Evolutionary conservation across 2,113 vertebrate genomes (phyloP).

Genomic region (Ptyas mucosa): DNA sequence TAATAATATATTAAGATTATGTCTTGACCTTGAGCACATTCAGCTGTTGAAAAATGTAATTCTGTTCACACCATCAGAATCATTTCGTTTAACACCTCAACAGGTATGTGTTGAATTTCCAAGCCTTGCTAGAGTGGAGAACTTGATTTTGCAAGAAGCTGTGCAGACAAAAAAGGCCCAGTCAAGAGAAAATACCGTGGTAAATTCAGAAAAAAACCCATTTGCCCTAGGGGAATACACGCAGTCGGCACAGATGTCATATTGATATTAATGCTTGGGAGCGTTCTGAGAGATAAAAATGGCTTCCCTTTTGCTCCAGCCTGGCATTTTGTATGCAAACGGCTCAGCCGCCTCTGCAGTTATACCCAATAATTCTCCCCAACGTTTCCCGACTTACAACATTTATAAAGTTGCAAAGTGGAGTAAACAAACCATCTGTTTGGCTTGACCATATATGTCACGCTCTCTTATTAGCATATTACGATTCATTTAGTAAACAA

Average conservation of each 20-base stretch:
- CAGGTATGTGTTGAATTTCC: slow-evolving; percentile 57
- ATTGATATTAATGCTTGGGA: slow-evolving; percentile 59
- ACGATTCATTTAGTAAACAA: slow-evolving; percentile 88
- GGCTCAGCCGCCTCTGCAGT: slow-evolving; percentile 66
- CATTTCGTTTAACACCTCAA: slow-evolving; percentile 52
- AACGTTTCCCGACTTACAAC: slow-evolving; percentile 76
- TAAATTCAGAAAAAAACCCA: slow-evolving; percentile 46
- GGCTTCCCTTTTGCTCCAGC: slow-evolving; percentile 61
- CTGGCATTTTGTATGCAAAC: slow-evolving; percentile 74
- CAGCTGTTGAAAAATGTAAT: slow-evolving; percentile 55
- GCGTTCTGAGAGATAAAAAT: slow-evolving; percentile 66
- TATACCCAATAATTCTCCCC: slow-evolving; percentile 73
- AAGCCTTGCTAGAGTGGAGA: slow-evolving; percentile 36
- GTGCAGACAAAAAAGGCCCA: slow-evolving; percentile 23
- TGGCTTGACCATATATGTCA: slow-evolving; percentile 82
- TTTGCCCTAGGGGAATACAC: slow-evolving; percentile 1
- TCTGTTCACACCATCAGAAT: slow-evolving; percentile 49
- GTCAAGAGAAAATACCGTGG: slow-evolving; percentile 19
- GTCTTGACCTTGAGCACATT: slow-evolving; percentile 51
- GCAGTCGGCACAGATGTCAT: slow-evolving; percentile 56
- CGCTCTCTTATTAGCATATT: slow-evolving; percentile 88
- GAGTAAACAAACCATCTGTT: slow-evolving; percentile 83
- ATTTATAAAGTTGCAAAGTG: slow-evolving; percentile 80
- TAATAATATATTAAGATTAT: slow-evolving; percentile 50
- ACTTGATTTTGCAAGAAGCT: slow-evolving; percentile 31